Base-by-base conservation (phyloP, 2,888 invertebrate genomes). In the Subacronicta megacephala region DNA sequence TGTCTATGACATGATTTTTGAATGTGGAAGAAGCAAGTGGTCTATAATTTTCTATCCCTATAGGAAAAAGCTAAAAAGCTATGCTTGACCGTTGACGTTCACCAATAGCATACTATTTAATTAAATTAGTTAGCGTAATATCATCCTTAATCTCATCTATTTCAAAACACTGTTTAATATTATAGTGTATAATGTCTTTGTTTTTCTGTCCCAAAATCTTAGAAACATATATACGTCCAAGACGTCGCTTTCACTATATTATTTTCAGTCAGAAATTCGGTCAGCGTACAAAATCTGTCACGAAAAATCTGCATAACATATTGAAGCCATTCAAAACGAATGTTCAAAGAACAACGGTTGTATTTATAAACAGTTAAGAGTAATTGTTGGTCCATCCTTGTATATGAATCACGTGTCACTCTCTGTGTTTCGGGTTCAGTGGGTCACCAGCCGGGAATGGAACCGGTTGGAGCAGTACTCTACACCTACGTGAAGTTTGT, bases 381-480 rank as follows among this genome's bases (percentile, higher is more conserved):
- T 56, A 29, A 56, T 64, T 62, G 60, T 70, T 50, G 44, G 43
- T 73, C 66, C 62, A 71, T 78, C 72, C 66, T 74, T 64, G 68
- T 59, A 49, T 57, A 68, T 72, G 75, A 77, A 40, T 75, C 68
- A 77, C 58, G 72, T 63, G 45, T 59, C 47, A 51, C 54, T 62
- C 47, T 53, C 54, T 62, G 59, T 62, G 69, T 75, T 80, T 77
- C 52, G 64, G 75, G 84, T 63, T 72, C 84, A 84, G 80, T 84
- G 56, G 81, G 84, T 78, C 57, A 65, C 50, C 61, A 61, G 69
- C 68, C 75, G 72, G 80, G 75, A 78, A 58, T 72, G 77, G 69
- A 77, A 83, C 83, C 80, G 83, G 84, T 84, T 71, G 53, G 58
- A 50, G 49, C 66, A 60, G 72, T 47, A 53, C 55, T 53, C 44